Percentiles rank a stretch among this genome's conserved stretches.
phyloP scores from a whole-genome alignment of 2,888 invertebrate genomes.

The Dolichomitus sp. region DNA sequence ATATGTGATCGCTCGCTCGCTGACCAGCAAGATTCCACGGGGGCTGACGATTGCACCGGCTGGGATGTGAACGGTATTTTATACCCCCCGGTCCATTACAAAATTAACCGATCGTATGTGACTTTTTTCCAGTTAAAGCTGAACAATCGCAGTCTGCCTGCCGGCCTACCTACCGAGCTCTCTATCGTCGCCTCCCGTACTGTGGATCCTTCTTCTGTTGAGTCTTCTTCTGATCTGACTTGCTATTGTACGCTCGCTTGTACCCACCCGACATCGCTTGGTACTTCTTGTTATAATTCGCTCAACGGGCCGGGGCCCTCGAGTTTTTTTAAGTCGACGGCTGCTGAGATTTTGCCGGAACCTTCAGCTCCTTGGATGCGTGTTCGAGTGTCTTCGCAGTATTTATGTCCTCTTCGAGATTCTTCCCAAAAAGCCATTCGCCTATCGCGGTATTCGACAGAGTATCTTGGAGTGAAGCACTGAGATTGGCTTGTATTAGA shows the following conservation, averaged over 20 bases:
- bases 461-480: background rate
- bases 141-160: background rate
- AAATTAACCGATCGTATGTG: background rate
- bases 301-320: background rate
- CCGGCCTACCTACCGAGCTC: background rate
- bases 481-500: conserved; percentile 16
- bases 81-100: background rate
- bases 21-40: background rate
- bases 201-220: background rate
- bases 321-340: background rate
- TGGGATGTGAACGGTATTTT: background rate
- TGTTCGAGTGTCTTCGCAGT: conserved; percentile 6
- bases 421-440: conserved; percentile 12
- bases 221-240: background rate
- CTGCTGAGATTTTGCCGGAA: background rate
- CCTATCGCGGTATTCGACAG: background rate
- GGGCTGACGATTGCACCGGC: background rate
- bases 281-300: background rate
- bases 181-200: conserved; percentile 8
- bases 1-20: background rate
- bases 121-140: background rate
- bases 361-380: conserved; percentile 14
- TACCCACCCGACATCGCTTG: background rate
- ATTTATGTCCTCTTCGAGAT: conserved; percentile 6
- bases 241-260: background rate